Conservation (phyloP, 2,888 invertebrate species). For the Clusia tigrina region DNA sequence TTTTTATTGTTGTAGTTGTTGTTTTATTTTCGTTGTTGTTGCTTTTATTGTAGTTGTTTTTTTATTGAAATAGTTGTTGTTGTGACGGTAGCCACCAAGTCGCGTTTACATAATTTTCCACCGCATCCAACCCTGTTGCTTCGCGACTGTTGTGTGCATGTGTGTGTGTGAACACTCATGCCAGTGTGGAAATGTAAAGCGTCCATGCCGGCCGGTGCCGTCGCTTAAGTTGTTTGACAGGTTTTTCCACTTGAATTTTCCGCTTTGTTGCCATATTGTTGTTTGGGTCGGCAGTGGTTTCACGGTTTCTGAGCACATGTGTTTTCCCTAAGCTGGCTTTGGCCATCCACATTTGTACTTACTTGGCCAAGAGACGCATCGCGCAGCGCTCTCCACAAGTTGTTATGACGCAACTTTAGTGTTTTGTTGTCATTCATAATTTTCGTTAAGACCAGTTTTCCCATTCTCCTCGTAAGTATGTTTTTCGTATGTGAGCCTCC, state of each 20-base stretch:
- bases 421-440: not conserved
- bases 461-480: not conserved
- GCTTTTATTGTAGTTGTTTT: not conserved
- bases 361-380: not conserved
- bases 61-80: not conserved
- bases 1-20: no score
- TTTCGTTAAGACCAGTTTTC: not conserved
- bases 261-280: not conserved
- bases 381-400: not conserved
- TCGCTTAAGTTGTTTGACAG: slow-evolving; percentile 49
- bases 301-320: not conserved
- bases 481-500: not conserved
- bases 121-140: no score
- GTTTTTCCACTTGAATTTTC: slow-evolving; percentile 39
- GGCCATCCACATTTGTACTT: no score
- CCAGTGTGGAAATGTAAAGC: not conserved
- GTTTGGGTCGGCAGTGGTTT: not conserved
- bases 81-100: not conserved
- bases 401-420: not conserved
- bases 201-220: slow-evolving; percentile 28
- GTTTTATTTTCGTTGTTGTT: not conserved
- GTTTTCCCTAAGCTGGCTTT: not conserved
- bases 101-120: no score
- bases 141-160: no score
- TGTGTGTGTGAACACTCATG: not conserved